Evolutionary conservation across 2,113 vertebrate genomes (phyloP).

Genomic region (Bubo blakistoni): DNA sequence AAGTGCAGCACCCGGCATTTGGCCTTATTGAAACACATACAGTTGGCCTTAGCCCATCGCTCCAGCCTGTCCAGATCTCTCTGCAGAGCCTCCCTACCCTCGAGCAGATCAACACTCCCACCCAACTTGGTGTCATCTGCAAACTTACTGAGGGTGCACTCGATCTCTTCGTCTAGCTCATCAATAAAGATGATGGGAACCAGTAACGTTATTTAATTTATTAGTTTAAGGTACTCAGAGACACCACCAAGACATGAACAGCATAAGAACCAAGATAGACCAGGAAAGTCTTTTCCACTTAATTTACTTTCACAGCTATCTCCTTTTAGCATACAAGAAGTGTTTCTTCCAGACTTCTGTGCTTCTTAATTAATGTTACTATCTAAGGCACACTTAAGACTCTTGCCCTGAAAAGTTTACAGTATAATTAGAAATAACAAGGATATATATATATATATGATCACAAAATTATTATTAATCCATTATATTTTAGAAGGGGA

Average conservation of each 20-base stretch:
- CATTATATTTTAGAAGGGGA: neutral
- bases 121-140: too few relatives aligned
- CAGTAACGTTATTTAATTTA: neutral
- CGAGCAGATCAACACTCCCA: too few relatives aligned
- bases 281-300: neutral
- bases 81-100: too few relatives aligned
- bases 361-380: neutral
- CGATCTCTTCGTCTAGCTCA: too few relatives aligned
- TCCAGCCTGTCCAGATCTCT: too few relatives aligned
- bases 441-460: rapidly evolving
- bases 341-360: neutral
- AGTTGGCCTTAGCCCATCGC: too few relatives aligned
- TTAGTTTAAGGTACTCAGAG: neutral
- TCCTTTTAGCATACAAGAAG: neutral
- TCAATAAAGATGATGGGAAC: neutral
- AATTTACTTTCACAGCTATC: neutral
- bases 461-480: neutral
- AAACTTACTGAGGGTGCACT: too few relatives aligned
- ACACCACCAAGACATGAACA: neutral
- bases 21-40: too few relatives aligned
- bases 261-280: neutral
- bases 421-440: neutral
- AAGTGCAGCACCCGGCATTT: too few relatives aligned
- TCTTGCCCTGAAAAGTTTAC: neutral
- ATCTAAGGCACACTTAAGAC: neutral